Evolutionary conservation across 2,113 vertebrate species (phyloP).

Genomic region (Piprites chloris): DNA sequence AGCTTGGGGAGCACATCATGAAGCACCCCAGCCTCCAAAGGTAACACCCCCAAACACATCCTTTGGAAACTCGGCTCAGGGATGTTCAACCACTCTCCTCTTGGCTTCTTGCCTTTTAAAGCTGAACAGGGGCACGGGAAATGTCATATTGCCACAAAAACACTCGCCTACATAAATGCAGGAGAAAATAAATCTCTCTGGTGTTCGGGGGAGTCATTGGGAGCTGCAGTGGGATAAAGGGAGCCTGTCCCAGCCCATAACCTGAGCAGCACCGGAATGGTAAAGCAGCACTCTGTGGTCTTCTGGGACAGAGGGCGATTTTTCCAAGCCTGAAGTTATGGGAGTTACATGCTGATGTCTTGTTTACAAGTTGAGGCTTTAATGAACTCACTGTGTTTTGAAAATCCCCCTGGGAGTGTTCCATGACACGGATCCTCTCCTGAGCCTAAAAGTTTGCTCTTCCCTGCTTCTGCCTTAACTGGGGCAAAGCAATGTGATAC

Average conservation of each 20-base stretch:
- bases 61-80: not conserved
- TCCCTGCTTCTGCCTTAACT: not conserved
- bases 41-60: not conserved
- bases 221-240: not conserved
- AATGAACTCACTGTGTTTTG: not conserved
- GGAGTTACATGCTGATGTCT: not conserved
- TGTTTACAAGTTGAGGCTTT: not conserved
- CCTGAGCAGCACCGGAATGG: not conserved
- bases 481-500: not conserved
- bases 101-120: not conserved
- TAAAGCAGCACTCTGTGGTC: not conserved
- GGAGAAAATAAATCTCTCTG: not conserved
- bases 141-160: not conserved
- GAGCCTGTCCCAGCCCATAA: not conserved
- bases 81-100: not conserved
- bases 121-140: not conserved
- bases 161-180: not conserved
- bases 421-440: not conserved
- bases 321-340: not conserved
- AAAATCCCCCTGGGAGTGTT: not conserved
- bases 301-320: not conserved
- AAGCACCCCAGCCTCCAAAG: not conserved
- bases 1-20: not conserved
- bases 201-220: not conserved
- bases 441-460: not conserved